Evolutionary conservation across 1,140 invertebrate species (phyloP).

Genomic region (Penaeus vannamei): DNA sequence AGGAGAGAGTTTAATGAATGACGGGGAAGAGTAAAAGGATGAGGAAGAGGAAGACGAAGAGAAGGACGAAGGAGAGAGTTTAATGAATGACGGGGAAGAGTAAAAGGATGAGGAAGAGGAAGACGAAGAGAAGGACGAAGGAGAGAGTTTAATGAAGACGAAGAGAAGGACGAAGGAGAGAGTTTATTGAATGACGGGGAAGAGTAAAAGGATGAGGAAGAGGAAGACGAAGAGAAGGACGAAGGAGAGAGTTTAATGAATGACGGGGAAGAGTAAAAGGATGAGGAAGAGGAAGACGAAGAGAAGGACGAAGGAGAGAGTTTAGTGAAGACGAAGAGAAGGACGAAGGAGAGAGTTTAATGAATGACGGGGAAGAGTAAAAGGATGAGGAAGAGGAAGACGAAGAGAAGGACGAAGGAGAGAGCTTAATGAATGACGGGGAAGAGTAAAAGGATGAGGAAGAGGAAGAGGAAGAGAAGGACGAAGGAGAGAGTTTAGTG

Average conservation of each 20-base stretch:
- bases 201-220: constrained; percentile 10
- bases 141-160: neutral
- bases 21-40: neutral
- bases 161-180: no score
- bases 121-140: neutral
- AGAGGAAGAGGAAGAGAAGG: neutral
- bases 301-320: neutral
- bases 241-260: no score
- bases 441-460: no score
- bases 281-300: neutral
- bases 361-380: neutral
- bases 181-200: neutral
- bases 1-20: neutral
- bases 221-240: neutral
- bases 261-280: no score
- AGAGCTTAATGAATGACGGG: no score
- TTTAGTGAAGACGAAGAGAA: neutral
- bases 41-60: constrained; percentile 18
- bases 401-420: neutral
- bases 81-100: no score
- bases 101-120: no score
- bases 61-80: neutral
- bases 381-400: constrained; percentile 25
- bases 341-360: neutral
- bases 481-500: neutral